Base-by-base conservation (phyloP, 2,888 invertebrate genomes). In the Epistrophella euchroma region DNA sequence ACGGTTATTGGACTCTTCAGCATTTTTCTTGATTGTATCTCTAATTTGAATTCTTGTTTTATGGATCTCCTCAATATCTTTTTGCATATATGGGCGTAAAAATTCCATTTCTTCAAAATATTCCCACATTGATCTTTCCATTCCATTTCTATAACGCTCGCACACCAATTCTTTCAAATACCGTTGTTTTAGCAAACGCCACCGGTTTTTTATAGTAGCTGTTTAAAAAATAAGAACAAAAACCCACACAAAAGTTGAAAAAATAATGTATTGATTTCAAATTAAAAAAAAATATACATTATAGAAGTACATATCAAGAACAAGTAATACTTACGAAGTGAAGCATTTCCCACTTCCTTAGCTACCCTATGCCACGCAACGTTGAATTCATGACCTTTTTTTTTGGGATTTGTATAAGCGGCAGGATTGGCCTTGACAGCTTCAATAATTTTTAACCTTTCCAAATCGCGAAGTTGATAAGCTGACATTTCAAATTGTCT, bases 71-170 rank as follows among this genome's bases (percentile, higher is more conserved):
- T 60, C 60, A 4, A 85, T 25, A 0, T 75, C 75, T 2, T 17
- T 6, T n/a, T 45, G 15, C 45, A 85, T 19, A 13, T 32, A 1
- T 0, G 62, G 35, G 2, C 56, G 66, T 45, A 80, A 80, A 13
- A 80, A 85, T 5, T 58, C 58, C 71, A 85, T 56, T 35, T 75
- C 50, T 3, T 85, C 45, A 37, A 72, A 80, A 22, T 43, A 35
- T 7, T 58, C 58, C 80, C 80, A 85, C 2, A 2, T 11, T 35
- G 71, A 66, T 4, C 11, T n/a, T 40, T 25, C 43, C 3, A 4
- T 13, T 2, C 45, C 47, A 0, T 45, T n/a, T 0, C 45, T 9
- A 62, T 47, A 64, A 13, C 35, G 66, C 22, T 76, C 19, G 10
- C 15, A 45, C 4, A 76, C 37, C 15, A 85, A 35, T 47, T 85